Base-by-base conservation (phyloP, 64 coral and sea anemone species). In the Orbicella faveolata region DNA sequence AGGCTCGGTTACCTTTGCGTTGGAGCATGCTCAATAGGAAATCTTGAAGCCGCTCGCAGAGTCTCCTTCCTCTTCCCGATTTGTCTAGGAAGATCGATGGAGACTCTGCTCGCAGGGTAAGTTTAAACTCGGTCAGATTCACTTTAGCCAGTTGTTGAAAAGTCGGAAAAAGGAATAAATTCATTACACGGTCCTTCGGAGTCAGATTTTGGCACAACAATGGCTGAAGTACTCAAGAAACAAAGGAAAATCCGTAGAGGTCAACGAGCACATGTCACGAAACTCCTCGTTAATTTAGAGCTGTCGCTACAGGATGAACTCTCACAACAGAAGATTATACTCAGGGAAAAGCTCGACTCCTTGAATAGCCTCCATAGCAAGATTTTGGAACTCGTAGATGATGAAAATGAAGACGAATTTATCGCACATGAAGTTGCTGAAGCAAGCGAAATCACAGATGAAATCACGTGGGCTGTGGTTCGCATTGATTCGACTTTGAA, bases 241-340 rank as follows among this genome's bases (percentile, higher is more conserved):
- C 37, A 39, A 39, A 39, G 61, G 87, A n/a, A 75, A 78, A 77
- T 89, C 23, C 30, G 87, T n/a, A 48, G 52, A 23, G 87, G 87
- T 63, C 87, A 89, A 78, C 13, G 87, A n/a, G 51, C 63, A 67
- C 59, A 89, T 79, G 77, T 79, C 23, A 89, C 23, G 36, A 89
- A 89, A 77, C 75, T 89, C 21, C 76, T 89, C 39, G 37, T 48
- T 3, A 84, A 70, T 70, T 84, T 65, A 2, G 59, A 84, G 30
- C 70, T 48, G 14, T 68, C 17, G 61, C 34, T 77, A 57, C 52
- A 35, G 18, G 74, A 79, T 79, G 0, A 70, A 67, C 13, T 86
- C 61, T 61, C 63, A 33, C 61, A 61, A 61, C 52, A 41, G 36
- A 86, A 67, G 61, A 86, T 72, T 36, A 61, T 77, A 89, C 77